Evolutionary conservation across 2,797 vertebrate species (phyloP).

Genomic region (Paramormyrops hopkinsi): DNA sequence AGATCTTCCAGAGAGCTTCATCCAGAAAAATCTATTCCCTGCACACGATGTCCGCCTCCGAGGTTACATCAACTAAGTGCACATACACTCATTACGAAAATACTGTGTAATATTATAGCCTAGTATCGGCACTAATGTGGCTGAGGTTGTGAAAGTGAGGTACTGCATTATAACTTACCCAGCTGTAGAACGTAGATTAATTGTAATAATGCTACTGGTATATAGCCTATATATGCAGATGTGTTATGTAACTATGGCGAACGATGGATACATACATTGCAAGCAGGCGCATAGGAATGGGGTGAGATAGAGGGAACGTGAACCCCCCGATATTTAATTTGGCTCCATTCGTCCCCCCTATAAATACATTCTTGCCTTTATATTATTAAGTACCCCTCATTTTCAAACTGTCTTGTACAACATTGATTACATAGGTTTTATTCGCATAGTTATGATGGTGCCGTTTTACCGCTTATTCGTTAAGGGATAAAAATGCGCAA

Average conservation of each 20-base stretch:
- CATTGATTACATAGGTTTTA: background rate
- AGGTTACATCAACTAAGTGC: background rate
- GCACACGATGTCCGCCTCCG: background rate
- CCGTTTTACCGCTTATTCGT: background rate
- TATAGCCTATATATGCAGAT: background rate
- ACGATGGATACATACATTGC: background rate
- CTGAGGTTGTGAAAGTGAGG: background rate
- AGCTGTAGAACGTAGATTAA: background rate
- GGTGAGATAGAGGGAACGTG: background rate
- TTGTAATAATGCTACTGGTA: background rate
- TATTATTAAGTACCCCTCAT: background rate
- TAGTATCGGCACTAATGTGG: background rate
- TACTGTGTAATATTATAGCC: background rate
- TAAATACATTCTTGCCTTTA: background rate
- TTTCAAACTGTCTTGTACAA: background rate
- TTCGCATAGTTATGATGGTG: background rate
- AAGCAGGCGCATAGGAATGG: background rate
- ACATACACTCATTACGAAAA: constrained; percentile 7
- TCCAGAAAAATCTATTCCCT: background rate
- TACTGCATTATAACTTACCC: background rate
- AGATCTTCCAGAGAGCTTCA: background rate
- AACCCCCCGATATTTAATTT: background rate
- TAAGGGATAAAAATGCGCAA: background rate
- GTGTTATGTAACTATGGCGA: background rate
- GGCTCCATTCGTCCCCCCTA: background rate